phyloP scores from a whole-genome alignment of 2,797 vertebrate genomes.

The Enteromius trimaculatus region DNA sequence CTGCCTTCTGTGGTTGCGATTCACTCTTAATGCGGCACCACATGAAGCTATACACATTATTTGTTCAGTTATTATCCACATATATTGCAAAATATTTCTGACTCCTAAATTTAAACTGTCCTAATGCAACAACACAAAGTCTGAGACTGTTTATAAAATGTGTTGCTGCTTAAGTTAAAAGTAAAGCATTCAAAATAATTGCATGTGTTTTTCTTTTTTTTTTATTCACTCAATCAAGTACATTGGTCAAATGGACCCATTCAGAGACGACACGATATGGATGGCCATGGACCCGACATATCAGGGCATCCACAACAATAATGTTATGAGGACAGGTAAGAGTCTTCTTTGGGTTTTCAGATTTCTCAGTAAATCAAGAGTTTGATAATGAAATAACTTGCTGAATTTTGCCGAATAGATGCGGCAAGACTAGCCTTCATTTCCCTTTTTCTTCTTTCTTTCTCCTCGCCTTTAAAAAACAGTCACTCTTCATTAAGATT shows the following conservation, averaged over 20 bases:
- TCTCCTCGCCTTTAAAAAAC: conserved; percentile 1
- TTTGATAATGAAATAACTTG: background rate
- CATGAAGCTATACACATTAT: background rate
- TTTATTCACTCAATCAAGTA: conserved; percentile 15
- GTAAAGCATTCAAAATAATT: background rate
- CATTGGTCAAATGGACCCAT: conserved; percentile 5
- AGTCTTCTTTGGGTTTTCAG: background rate
- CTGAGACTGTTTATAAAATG: background rate
- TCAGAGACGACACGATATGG: background rate
- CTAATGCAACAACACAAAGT: background rate
- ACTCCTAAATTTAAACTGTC: background rate
- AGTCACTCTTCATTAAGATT: background rate
- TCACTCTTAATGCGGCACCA: background rate
- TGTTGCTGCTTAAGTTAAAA: no score
- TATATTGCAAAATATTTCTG: background rate
- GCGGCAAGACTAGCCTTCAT: background rate
- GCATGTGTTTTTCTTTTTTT: background rate
- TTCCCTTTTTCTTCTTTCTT: background rate
- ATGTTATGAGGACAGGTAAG: conserved; percentile 39
- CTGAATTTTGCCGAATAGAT: background rate
- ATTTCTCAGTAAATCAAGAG: background rate
- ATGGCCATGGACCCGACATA: background rate
- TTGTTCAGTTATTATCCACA: background rate
- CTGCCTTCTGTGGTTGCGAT: conserved; percentile 44
- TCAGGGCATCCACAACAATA: conserved; percentile 29